A percentile compares a stretch with the other conserved stretches of the same genome.
Conservation (phyloP, 2,113 vertebrate genomes). For the Mustelus asterias region DNA sequence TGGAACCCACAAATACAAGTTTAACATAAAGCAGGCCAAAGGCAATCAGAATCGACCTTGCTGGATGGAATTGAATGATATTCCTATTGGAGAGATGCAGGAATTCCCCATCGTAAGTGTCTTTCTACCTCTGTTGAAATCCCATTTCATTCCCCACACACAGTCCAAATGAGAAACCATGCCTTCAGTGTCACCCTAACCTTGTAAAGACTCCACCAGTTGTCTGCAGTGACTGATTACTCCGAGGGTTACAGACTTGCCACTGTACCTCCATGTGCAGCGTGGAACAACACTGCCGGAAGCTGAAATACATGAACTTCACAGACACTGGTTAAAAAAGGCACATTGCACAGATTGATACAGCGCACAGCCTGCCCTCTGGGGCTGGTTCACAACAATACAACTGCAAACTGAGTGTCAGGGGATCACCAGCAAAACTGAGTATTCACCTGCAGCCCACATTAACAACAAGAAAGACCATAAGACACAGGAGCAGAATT, state of each 20-base stretch:
- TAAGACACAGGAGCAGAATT: too few relatives aligned
- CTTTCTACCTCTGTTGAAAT: too few relatives aligned
- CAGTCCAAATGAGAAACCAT: not conserved
- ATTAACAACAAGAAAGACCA: not conserved
- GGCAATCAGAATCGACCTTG: not conserved
- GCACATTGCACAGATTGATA: not conserved
- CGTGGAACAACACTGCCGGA: not conserved
- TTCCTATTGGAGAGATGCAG: not conserved
- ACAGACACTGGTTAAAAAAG: not conserved
- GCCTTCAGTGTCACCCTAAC: not conserved
- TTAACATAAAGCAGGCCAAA: not conserved
- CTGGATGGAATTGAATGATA: not conserved
- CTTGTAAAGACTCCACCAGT: not conserved
- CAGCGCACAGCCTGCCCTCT: not conserved
- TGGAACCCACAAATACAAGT: not conserved
- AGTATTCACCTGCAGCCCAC: too few relatives aligned
- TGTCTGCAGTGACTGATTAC: not conserved
- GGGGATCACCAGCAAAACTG: not conserved
- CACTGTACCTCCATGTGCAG: not conserved
- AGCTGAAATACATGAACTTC: not conserved
- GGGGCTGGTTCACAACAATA: not conserved
- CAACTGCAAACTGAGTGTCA: not conserved
- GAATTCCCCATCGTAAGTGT: not conserved
- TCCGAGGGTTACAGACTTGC: not conserved
- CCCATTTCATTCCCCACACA: not conserved